Percentiles rank a stretch among this genome's conserved stretches.
phyloP scores from a whole-genome alignment of 2,888 invertebrate genomes.

The Ormyrus labotus region DNA sequence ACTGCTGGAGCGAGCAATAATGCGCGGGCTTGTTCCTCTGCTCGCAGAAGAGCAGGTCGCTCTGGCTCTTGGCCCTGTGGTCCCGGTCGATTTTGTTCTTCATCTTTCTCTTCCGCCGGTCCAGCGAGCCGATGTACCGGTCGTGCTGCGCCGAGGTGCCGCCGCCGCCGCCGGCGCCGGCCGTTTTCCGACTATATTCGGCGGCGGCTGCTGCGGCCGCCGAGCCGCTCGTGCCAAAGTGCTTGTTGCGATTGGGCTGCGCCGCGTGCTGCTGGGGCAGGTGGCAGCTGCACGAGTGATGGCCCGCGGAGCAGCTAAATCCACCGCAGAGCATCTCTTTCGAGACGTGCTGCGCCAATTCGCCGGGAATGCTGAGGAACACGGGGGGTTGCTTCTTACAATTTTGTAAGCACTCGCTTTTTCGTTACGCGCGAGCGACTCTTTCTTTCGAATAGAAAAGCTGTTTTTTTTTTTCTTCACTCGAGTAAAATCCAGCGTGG shows the following conservation, averaged over 20 bases:
- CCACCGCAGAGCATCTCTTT: conserved; percentile 30
- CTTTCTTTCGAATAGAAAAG: no score
- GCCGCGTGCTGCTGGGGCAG: background rate
- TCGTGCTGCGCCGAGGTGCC: conserved; percentile 27
- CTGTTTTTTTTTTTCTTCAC: no score
- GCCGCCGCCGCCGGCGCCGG: no score
- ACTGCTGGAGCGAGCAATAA: conserved; percentile 68
- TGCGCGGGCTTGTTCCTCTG: conserved; percentile 59
- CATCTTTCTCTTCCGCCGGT: conserved; percentile 66
- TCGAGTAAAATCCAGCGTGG: no score
- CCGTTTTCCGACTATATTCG: no score
- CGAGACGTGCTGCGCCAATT: conserved; percentile 12
- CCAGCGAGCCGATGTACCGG: conserved; percentile 65
- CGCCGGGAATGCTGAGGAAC: conserved; percentile 2
- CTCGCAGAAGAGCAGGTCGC: conserved; percentile 65
- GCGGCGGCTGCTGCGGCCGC: no score
- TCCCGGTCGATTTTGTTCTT: conserved; percentile 68
- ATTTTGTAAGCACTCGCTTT: no score
- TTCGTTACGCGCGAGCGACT: no score
- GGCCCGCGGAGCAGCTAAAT: background rate
- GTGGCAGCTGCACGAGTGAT: conserved; percentile 27
- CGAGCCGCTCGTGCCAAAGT: background rate
- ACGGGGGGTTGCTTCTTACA: no score
- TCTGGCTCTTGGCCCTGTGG: conserved; percentile 69
- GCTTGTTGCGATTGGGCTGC: background rate